phyloP scores from a whole-genome alignment of 2,888 invertebrate species.

The Cyaniris semiargus region DNA sequence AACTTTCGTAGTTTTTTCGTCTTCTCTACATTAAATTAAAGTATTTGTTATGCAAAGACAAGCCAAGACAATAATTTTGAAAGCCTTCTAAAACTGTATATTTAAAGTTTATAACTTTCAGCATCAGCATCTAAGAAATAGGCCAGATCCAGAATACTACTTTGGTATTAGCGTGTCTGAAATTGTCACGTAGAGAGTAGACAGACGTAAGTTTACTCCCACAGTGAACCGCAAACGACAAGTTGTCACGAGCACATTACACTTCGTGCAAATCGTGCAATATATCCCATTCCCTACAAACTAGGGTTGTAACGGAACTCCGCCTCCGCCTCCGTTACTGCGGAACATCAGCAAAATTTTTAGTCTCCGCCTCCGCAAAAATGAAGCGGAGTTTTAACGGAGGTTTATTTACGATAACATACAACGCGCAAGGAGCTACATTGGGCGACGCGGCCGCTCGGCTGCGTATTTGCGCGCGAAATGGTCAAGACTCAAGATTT shows the following conservation, averaged over 20 bases:
- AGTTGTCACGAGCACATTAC: conserved; percentile 9
- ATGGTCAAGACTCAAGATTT: too few relatives aligned
- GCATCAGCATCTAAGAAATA: too few relatives aligned
- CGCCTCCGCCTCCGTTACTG: too few relatives aligned
- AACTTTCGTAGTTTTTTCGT: not conserved
- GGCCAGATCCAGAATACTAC: not conserved
- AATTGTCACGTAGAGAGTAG: conserved; percentile 9
- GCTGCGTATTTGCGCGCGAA: too few relatives aligned
- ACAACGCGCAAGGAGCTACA: too few relatives aligned
- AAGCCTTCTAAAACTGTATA: not conserved
- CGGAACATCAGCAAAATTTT: too few relatives aligned
- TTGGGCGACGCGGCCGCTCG: too few relatives aligned
- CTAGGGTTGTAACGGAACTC: too few relatives aligned
- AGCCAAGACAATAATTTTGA: not conserved
- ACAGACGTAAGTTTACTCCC: conserved; percentile 2
- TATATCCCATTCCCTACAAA: not conserved
- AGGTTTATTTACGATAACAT: too few relatives aligned
- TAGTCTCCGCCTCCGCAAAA: too few relatives aligned
- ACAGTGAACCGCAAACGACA: conserved; percentile 16
- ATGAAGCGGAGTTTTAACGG: too few relatives aligned
- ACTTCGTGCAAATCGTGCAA: conserved; percentile 7
- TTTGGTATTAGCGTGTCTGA: not conserved
- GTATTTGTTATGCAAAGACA: not conserved
- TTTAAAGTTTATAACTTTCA: too few relatives aligned
- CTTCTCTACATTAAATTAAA: not conserved